Evolutionary conservation across 2,888 invertebrate species (phyloP), one percentile per base, ranked within the genome.

Genomic region (Stomorhina lunata): DNA sequence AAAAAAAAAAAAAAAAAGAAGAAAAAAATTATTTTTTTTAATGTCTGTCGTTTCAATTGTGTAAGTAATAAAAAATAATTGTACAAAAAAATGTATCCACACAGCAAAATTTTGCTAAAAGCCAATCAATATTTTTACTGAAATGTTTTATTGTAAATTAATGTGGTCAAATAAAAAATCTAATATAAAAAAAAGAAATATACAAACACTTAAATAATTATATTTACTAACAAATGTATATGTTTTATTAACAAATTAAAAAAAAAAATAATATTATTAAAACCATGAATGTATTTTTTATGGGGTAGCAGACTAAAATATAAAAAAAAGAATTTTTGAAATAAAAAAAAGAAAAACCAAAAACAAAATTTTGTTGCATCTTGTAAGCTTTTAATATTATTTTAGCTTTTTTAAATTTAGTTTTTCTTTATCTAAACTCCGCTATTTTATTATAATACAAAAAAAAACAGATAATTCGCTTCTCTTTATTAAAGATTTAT

Each of bases 271-370:
- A 84, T 32, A 85, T 45, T 61, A 71, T 68, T n/a, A 73, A 75
- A 75, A 50, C 65, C 75, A 82, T 82, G 75, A 82, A 76, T 82
- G 82, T 71, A 57, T 65, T 72, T 59, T 71, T 79, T 88, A 86
- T 89, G 91, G 91, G 91, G 91, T 91, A 91, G 91, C 91, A 91
- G 91, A 91, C 91, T 91, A 91, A 91, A 91, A 86, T 77, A 55
- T 17, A 53, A 20, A 68, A 68, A 68, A 17, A 77, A 55, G 5
- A 63, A 68, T 40, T 17, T 32, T 53, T 15, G 6, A 50, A 25
- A 50, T 9, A 17, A 75, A 37, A 79, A 76, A 81, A 79, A 68
- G 79, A 71, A 25, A 32, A 43, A 10, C n/a, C n/a, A 22, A 15
- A 27, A 34, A 69, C 68, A 65, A 22, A 75, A 71, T 82, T 77